Evolutionary conservation across 2,113 vertebrate species (phyloP).

Genomic region (Odobenus rosmarus): DNA sequence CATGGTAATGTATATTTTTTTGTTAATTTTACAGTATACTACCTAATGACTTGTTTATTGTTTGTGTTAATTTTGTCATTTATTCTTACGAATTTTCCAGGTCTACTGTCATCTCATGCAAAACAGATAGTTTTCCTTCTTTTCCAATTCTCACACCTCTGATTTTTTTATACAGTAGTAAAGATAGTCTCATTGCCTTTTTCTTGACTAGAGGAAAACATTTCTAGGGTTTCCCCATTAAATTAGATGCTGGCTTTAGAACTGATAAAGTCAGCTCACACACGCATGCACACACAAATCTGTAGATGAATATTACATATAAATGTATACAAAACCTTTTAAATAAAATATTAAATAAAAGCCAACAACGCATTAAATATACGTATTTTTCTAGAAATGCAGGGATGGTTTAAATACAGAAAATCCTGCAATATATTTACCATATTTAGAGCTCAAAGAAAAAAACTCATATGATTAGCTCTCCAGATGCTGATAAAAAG

Average conservation of each 20-base stretch:
- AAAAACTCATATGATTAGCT: not conserved
- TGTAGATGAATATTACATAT: not conserved
- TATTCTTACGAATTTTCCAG: slow-evolving; percentile 4
- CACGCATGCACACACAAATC: not conserved
- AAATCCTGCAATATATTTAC: not conserved
- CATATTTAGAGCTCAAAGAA: not conserved
- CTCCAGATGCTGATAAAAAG: not conserved
- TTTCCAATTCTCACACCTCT: not conserved
- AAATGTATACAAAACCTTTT: not conserved
- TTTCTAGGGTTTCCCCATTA: not conserved
- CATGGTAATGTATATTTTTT: not conserved
- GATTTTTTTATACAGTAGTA: not conserved
- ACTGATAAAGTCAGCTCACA: not conserved
- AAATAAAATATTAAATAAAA: slow-evolving; percentile 44
- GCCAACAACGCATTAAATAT: not conserved
- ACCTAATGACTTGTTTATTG: not conserved
- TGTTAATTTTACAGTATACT: not conserved
- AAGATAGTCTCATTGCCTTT: not conserved
- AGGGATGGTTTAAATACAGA: slow-evolving; percentile 21
- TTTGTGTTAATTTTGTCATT: not conserved
- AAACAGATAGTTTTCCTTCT: not conserved
- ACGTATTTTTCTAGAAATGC: slow-evolving; percentile 3
- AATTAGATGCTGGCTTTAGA: slow-evolving; percentile 29
- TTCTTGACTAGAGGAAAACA: slow-evolving; percentile 4
- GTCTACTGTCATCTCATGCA: not conserved